These are phyloP conservation scores for Chunga burmeisteri DNA, from an alignment of 2,113 vertebrate genomes.

Conservation along the genomic window DNA sequence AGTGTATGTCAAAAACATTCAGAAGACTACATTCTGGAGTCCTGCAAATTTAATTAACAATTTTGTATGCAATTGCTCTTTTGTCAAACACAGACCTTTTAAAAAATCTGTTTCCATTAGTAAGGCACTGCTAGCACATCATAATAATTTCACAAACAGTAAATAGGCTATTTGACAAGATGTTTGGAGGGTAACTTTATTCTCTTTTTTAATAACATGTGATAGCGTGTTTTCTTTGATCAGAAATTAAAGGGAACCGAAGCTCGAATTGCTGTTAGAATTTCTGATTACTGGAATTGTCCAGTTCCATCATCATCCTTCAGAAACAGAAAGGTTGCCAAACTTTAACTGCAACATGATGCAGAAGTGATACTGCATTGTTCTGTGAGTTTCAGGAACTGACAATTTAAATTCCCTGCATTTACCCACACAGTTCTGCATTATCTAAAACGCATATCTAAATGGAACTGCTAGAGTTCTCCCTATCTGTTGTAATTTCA, in stretches of 20 bases:
- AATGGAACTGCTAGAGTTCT: not conserved
- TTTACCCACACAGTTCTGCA: not conserved
- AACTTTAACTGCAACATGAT: conserved; percentile 53
- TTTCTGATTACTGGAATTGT: not conserved
- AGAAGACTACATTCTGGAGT: not conserved
- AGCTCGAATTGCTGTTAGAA: not conserved
- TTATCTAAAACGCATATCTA: not conserved
- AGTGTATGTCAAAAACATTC: not conserved
- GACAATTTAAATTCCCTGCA: not conserved
- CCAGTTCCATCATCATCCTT: not conserved
- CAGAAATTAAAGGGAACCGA: not conserved
- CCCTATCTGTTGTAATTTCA: not conserved
- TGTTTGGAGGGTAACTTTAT: not conserved
- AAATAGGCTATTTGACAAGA: not conserved
- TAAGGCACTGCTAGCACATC: not conserved
- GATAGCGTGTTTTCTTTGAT: not conserved
- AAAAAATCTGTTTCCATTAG: not conserved
- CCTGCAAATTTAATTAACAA: not conserved
- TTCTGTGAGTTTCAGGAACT: not conserved
- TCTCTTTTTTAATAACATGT: not conserved
- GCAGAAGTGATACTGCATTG: conserved; percentile 39
- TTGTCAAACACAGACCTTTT: not conserved
- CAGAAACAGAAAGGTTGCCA: not conserved
- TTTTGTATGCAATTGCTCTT: not conserved
- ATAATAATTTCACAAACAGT: not conserved